Conservation (phyloP, 1,140 invertebrate species). For the Heliothis subflexa region DNA sequence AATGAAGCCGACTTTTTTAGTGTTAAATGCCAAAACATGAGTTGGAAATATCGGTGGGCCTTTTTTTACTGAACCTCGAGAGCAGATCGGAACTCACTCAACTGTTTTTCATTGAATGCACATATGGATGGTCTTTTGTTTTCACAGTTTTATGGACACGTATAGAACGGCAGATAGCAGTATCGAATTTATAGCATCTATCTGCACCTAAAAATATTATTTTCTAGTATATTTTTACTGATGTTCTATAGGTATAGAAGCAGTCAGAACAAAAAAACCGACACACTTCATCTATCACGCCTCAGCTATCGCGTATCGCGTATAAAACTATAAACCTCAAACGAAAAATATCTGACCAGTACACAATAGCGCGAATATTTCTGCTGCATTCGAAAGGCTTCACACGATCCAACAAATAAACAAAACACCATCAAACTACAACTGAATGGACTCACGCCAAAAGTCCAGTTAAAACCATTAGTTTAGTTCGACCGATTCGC, state of each 20-base stretch:
- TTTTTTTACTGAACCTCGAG: neutral
- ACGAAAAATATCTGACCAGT: neutral
- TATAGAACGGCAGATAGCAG: slow-evolving; percentile 3
- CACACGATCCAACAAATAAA: slow-evolving; percentile 5
- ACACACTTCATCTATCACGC: no score
- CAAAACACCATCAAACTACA: neutral
- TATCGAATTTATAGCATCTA: slow-evolving; percentile 25
- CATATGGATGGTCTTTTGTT: slow-evolving; percentile 5
- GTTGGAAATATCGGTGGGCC: neutral
- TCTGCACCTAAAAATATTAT: neutral
- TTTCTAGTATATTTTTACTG: neutral
- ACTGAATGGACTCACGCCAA: slow-evolving; percentile 18
- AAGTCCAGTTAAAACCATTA: slow-evolving; percentile 12
- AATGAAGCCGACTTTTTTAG: slow-evolving; percentile 21
- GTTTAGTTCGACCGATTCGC: slow-evolving; percentile 8
- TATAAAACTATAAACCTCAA: neutral
- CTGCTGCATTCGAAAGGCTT: neutral
- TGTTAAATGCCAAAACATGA: slow-evolving; percentile 30
- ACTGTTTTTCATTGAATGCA: slow-evolving; percentile 37
- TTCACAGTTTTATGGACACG: neutral
- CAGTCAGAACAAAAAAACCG: no score
- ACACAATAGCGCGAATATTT: neutral
- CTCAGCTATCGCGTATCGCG: no score
- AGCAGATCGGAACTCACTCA: slow-evolving; percentile 25
- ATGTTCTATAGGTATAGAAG: no score